Evolutionary conservation across 2,888 invertebrate genomes (phyloP).

Genomic region (Agonopterix heracliana): DNA sequence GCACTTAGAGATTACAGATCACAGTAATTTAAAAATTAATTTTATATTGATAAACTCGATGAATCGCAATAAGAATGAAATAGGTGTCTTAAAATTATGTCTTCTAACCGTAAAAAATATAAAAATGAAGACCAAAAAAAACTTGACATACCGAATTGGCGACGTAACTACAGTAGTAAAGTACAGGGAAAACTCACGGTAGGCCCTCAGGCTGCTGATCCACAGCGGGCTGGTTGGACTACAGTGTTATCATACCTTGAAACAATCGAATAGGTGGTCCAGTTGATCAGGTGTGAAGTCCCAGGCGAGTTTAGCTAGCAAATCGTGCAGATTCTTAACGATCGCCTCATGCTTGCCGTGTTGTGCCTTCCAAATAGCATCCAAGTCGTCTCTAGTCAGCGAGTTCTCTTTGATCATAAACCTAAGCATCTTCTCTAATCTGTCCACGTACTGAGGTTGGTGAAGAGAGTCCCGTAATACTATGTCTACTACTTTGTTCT

Average conservation of each 20-base stretch:
- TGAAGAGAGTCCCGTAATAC: slow-evolving; percentile 96
- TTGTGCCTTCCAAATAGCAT: slow-evolving; percentile 98
- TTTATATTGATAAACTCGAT: too few species aligned
- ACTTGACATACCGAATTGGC: too few species aligned
- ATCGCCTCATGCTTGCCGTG: slow-evolving; percentile 98
- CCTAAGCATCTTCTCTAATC: slow-evolving; percentile 96
- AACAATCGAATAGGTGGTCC: slow-evolving; percentile 97
- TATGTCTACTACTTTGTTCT: slow-evolving; percentile 95
- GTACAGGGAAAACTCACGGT: too few species aligned
- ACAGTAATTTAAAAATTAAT: too few species aligned
- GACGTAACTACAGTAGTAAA: too few species aligned
- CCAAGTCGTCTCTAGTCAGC: slow-evolving; percentile 91
- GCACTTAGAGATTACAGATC: too few species aligned
- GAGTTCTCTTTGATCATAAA: slow-evolving; percentile 97
- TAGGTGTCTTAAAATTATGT: too few species aligned
- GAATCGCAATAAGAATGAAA: too few species aligned
- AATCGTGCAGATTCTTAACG: slow-evolving; percentile 97
- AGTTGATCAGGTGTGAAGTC: slow-evolving; percentile 98
- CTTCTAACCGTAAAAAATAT: too few species aligned
- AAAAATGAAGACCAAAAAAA: too few species aligned
- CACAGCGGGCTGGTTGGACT: background rate
- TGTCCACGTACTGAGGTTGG: slow-evolving; percentile 98
- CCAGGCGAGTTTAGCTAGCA: slow-evolving; percentile 97
- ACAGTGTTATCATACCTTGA: slow-evolving; percentile 80
- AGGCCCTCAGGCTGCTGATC: too few species aligned